Evolutionary conservation across 2,113 vertebrate genomes (phyloP), one percentile per base, ranked within the genome.

Genomic region (Lucifuga dentata): DNA sequence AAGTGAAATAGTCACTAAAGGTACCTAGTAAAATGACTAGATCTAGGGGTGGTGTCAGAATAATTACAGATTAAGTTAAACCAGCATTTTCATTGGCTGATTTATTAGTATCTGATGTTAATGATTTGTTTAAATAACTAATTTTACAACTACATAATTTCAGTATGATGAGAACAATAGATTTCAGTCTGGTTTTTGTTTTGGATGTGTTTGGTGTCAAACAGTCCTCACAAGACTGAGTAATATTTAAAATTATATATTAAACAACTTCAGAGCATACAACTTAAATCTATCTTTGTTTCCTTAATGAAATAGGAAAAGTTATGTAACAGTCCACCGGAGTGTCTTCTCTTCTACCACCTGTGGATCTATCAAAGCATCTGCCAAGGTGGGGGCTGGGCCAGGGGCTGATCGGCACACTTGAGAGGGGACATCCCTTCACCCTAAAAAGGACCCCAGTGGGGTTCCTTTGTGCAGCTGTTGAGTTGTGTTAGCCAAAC

Each of bases 391-490:
- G 83, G 81, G 87, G 81, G 84, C 78, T 65, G 80, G 87, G 84
- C 17, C 70, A 70, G 66, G 66, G 75, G 68, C 60, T 43, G 78
- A 77, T 76, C 73, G 74, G 87, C 90, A 91, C 82, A 52, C 88
- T 92, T 90, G 86, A 88, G 83, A 82, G 77, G 83, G 81, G 72
- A 86, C 79, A 76, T 76, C 78, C 74, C 26, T 11, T 85, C 77
- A 48, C 61, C 33, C 59, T 12, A 83, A 91, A 91, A 72, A 81
- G 75, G 73, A 83, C 60, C 69, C 74, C 75, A 77, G 78, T 83
- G 60, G 88, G 88, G 78, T 69, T 88, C 85, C 74, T 92, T 93
- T 93, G 90, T 92, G 91, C 91, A 92, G 90, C 90, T 93, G 92
- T 91, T 93, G 79, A 85, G 83, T 76, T 13, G 32, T 36, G 73